Conservation (phyloP, 2,797 vertebrate genomes). For the Echeneis naucrates region DNA sequence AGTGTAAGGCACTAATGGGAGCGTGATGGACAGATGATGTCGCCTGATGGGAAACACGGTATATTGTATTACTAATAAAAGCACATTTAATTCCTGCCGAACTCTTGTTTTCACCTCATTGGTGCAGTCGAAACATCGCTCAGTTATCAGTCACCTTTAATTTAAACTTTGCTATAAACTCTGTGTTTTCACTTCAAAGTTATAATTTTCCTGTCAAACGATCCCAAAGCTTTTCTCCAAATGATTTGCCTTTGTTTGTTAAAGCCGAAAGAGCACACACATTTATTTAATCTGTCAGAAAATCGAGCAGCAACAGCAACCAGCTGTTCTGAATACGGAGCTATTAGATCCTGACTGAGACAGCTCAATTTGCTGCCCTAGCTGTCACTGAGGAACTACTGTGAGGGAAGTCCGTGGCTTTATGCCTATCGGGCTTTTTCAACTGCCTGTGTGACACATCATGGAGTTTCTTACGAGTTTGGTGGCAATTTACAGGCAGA, state of each 20-base stretch:
- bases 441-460: conserved; percentile 70
- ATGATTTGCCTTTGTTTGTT: conserved; percentile 44
- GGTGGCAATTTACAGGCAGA: conserved; percentile 79
- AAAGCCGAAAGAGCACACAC: conserved; percentile 17
- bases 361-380: conserved; percentile 63
- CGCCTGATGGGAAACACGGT: no score
- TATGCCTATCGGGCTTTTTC: conserved; percentile 73
- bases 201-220: conserved; percentile 40
- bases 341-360: conserved; percentile 60
- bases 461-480: conserved; percentile 80
- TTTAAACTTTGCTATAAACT: not conserved
- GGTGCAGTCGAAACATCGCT: no score
- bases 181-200: conserved; percentile 4
- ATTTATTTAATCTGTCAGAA: conserved; percentile 47
- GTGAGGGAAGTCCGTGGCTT: conserved; percentile 56
- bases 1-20: no score
- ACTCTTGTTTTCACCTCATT: no score
- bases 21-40: no score
- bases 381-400: conserved; percentile 73
- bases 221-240: conserved; percentile 17
- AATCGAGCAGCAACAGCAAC: conserved; percentile 17
- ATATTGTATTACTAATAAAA: no score
- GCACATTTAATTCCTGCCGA: no score
- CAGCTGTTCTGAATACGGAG: conserved; percentile 66
- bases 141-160: no score